Base-by-base conservation (phyloP, 2,797 vertebrate species). In the Helicolenus hilgendorfi region DNA sequence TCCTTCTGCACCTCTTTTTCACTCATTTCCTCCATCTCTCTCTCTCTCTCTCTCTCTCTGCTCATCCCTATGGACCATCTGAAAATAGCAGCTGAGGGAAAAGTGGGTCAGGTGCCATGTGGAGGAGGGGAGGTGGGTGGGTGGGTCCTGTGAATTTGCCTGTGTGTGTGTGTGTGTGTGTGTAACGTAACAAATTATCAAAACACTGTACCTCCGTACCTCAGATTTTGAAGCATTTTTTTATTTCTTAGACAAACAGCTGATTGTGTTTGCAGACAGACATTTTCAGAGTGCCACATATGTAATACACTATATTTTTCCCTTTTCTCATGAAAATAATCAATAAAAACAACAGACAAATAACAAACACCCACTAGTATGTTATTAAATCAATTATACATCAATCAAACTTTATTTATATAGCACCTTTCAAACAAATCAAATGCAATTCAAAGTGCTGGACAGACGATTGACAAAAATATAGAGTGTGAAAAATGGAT, bases 71-170 rank as follows among this genome's bases (percentile, higher is more conserved):
- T 89, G 89, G 96, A 96, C 90, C 56, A 20, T 87, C 97, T 96
- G 94, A 96, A 97, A 97, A 98, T 97, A 97, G 96, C 93, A 97
- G 92, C 90, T 81, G 62, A 85, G 91, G 92, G 94, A 96, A 94
- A 97, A 97, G 83, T 97, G 96, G 97, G 97, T 97, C 97, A 97
- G 91, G 92, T 91, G 90, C 93, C 80, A 62, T 65, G 81, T 41
- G 67, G 24, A 10, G 68, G 62, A n/a, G 9, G 49, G 49, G 8
- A 63, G 24, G 63, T 18, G 3, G 15, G 15, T 15, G 7, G 14
- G 22, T 68, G 33, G 63, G 33, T 27, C 38, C 29, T 62, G 81
- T 69, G 81, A 81, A 73, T 82, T 56, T 72, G 20, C 78, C 56
- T 88, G 77, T 83, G 79, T 81, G 79, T 81, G 36, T 70, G 26